A percentile compares a stretch with the other conserved stretches of the same genome.
Conservation (phyloP, 1,140 invertebrate genomes). For the Pogonus chalceus region DNA sequence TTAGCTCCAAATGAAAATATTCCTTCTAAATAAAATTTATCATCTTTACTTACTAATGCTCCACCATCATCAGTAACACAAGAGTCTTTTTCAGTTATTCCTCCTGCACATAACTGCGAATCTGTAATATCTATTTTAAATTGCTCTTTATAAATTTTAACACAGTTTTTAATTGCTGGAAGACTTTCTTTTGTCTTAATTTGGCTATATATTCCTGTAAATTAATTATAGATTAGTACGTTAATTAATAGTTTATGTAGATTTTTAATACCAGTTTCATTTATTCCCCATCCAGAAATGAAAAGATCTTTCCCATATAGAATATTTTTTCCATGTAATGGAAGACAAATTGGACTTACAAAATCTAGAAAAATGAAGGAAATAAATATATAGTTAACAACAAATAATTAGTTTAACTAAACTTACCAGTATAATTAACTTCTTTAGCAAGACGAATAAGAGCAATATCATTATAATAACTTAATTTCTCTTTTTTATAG, state of each 20-base stretch:
- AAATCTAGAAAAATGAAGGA: slow-evolving; percentile 12
- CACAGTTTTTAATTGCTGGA: slow-evolving; percentile 8
- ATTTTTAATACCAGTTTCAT: slow-evolving; percentile 5
- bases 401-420: background rate
- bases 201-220: background rate
- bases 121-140: background rate
- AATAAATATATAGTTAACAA: background rate
- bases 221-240: background rate
- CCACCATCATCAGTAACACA: background rate
- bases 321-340: background rate
- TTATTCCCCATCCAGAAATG: slow-evolving; percentile 14
- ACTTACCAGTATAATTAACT: slow-evolving; percentile 39
- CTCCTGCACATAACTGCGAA: background rate
- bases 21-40: background rate
- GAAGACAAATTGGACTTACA: slow-evolving; percentile 14
- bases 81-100: background rate
- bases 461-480: slow-evolving; percentile 50
- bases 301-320: background rate
- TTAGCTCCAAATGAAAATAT: background rate
- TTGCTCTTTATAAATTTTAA: background rate
- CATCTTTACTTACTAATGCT: background rate
- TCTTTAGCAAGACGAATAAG: slow-evolving; percentile 42
- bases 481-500: slow-evolving; percentile 33
- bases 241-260: background rate
- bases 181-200: slow-evolving; percentile 12